Base-by-base conservation (phyloP, 2,113 vertebrate species). In the Oxyruncus cristatus region DNA sequence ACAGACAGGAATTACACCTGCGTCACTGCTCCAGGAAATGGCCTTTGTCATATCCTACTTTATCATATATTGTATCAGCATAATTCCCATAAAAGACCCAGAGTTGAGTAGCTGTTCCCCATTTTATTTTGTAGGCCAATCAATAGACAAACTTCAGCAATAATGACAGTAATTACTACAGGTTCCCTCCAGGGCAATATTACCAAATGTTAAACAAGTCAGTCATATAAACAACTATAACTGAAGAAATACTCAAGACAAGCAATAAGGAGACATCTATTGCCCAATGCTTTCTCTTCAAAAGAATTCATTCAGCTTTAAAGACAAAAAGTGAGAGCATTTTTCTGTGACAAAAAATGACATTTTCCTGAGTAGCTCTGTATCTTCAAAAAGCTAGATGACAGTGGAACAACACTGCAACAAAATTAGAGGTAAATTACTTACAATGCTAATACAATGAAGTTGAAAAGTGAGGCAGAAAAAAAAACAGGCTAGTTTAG, bases 361-460 rank as follows among this genome's bases (percentile, higher is more conserved):
- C 14, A 52, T 33, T 80, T 73, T 92, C 61, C 49, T 53, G 27
- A 88, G 58, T 28, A 83, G 23, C 6, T 87, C 6, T 76, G 17
- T 17, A 46, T 52, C 17, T 70, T 66, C 13, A 41, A 78, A 87
- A 85, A 67, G 16, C 22, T 41, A 50, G 37, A 72, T 39, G 50
- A 79, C 22, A 49, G 6, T 3, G 2, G 79, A 85, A 55, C 8
- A 46, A 39, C 0, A 1, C 0, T 50, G 8, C 17, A 50, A 41
- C 22, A 89, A 66, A 91, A 62, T 14, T 22, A 70, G 24, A 85
- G 20, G 9, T 32, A 49, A 71, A 71, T 72, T 76, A 71, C 26
- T 75, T 85, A 70, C 4, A 65, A 35, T 61, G 16, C n/a, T 70
- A 75, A 26, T 39, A 55, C 14, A 90, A 37, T 10, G 11, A 95